These are phyloP conservation scores for Chloroceryle amazona DNA, from an alignment of 2,797 vertebrate genomes.

Conservation along the genomic window DNA sequence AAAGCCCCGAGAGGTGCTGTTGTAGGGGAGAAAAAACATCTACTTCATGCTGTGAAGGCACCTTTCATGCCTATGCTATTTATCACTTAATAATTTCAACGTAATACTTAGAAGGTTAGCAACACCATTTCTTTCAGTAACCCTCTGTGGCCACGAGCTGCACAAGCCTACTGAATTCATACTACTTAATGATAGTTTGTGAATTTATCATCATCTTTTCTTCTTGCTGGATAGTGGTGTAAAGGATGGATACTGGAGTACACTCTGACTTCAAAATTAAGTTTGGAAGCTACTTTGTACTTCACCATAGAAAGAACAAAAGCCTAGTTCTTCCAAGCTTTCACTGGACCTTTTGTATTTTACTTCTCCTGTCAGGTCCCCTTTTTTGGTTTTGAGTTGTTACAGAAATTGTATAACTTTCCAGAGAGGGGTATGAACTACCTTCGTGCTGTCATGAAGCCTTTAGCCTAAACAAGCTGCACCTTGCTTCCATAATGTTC, in stretches of 20 bases:
- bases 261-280: not conserved
- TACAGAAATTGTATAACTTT: not conserved
- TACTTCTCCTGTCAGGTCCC: not conserved
- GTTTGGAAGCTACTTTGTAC: not conserved
- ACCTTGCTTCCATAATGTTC: rapidly evolving
- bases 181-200: not conserved
- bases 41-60: not conserved
- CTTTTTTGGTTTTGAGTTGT: not conserved
- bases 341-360: not conserved
- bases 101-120: not conserved
- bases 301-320: not conserved
- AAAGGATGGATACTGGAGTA: not conserved
- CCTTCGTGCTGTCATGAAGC: not conserved
- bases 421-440: not conserved
- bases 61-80: not conserved
- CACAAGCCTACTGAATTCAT: not conserved
- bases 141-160: not conserved
- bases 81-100: not conserved
- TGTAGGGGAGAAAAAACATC: not conserved
- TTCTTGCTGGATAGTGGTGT: not conserved
- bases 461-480: not conserved
- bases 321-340: not conserved
- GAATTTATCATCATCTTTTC: not conserved
- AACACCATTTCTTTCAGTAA: not conserved
- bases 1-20: not conserved